Evolutionary conservation across 2,113 vertebrate species (phyloP), one percentile per base, ranked within the genome.

Genomic region (Poecile atricapillus): DNA sequence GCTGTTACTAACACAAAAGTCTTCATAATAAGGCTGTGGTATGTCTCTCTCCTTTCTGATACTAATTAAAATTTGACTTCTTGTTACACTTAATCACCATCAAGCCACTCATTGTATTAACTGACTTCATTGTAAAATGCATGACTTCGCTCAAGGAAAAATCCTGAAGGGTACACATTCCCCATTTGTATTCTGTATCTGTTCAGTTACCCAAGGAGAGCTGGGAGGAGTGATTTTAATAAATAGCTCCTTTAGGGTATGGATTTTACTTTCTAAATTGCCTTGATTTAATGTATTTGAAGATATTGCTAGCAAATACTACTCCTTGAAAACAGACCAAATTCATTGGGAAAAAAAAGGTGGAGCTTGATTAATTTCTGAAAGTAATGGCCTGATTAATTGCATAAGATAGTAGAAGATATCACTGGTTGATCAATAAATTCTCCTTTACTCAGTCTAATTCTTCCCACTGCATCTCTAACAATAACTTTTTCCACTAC

Each of bases 101-200:
- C 33, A 33, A 92, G 56, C 85, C 88, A 89, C 83, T 87, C 78
- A 75, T 87, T 73, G 46, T 92, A 75, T 91, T 95, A 95, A 94
- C 83, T 65, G 83, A 56, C 31, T 92, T 90, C 77, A 65, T 69
- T 90, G 77, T 92, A 84, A 96, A 95, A 84, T 74, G 73, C 52
- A 67, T 85, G 46, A 81, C 30, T 88, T 94, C 1, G 0, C 76
- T 86, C 63, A 78, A 81, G 59, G 41, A 87, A 89, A 73, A 63
- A 39, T 83, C 47, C 69, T 85, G 74, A 94, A 81, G 80, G 59
- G 37, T 92, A 37, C 55, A 39, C 27, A 47, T 64, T 93, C 35
- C 49, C 33, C 33, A 67, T 90, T 83, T 70, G 15, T 93, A 70
- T 80, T 93, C 59, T 76, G 7, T 80, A 69, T 69, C 50, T 68